Base-by-base conservation (phyloP, 2,113 vertebrate species). In the Poecile atricapillus region DNA sequence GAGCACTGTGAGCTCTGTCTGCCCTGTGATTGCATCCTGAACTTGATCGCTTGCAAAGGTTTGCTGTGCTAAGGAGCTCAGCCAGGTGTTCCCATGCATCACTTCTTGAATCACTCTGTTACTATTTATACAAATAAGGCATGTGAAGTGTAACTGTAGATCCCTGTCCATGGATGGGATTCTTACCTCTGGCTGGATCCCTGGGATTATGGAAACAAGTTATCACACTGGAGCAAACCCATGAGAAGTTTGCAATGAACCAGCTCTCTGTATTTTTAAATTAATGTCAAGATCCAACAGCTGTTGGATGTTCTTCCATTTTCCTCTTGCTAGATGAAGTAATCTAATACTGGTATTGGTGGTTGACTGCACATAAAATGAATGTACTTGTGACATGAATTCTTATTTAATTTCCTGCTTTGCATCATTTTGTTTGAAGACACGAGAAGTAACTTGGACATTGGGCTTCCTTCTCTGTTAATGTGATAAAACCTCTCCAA, bases 1-100 rank as follows among this genome's bases (percentile, higher is more conserved):
- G 60, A 23, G 46, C 62, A 16, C 11, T 2, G 0, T 5, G 58
- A 79, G 23, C 53, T 4, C 0, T 8, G 5, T 37, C 63, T 60
- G 71, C 31, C 0, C 1, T 5, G 1, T 1, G 12, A 35, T 56
- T 73, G 69, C 12, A 3, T 33, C n/a, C 77, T 81, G 44, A 71
- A n/a, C 21, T 35, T 77, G 11, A 6, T 13, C 4, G 0, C 41
- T 33, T 64, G 50, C 28, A 19, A 3, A 60, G 59, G 64, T 44
- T 94, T 6, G 2, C 23, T 28, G 46, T 39, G 30, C 55, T 82
- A 44, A 70, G 7, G 23, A 79, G 56, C 78, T 94, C 43, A 49
- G 11, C 30, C 33, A 23, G 53, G 35, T 78, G 41, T 64, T 75
- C 18, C 35, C 62, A 25, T 52, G 37, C 70, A 53, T 68, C 62